Evolutionary conservation across 1,140 invertebrate genomes (phyloP), one percentile per base, ranked within the genome.

Genomic region (Drosophila sturtevanti): DNA sequence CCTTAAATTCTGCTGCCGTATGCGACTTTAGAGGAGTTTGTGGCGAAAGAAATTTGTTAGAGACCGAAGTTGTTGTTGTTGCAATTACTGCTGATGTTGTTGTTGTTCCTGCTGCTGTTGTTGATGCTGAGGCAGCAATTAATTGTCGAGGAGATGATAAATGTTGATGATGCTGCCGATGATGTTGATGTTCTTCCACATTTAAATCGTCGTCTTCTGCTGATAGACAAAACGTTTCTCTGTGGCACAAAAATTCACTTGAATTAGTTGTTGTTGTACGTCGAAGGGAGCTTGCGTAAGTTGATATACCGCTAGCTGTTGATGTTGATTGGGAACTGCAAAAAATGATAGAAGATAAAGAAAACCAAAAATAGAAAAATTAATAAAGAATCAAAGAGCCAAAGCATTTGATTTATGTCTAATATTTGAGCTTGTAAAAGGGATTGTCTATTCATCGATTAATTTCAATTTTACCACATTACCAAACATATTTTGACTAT

Each of bases 291-390:
- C 91, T 92, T 75, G 91, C 91, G 71, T 92, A 92, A 37, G 91
- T 92, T 38, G 91, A 92, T 63, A 92, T 91, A 73, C 91, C 91
- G 58, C 91, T 92, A 55, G 87, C 87, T 22, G 89, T 91, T 14
- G 91, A 92, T n/a, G 90, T 92, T 18, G 90, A 92, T 92, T 93
- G 82, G 78, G 93, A 90, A 74, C 93, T 92, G 44, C 38, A 9
- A 14, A 16, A 2, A 27, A 37, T 38, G 0, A 2, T 4, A 0
- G 12, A 10, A 10, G 16, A 3, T 12, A 2, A 41, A 31, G 0
- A n/a, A 52, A 59, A 4, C 62, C 41, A 1, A n/a, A 55, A 24
- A 35, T 6, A n/a, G n/a, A 11, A 4, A 14, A 56, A 9, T 16
- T 34, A 12, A 35, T 35, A 16, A 16, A 24, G 7, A 16, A 16